Evolutionary conservation across 1,140 invertebrate genomes (phyloP), one percentile per base, ranked within the genome.

Genomic region (Drosophila burlai): DNA sequence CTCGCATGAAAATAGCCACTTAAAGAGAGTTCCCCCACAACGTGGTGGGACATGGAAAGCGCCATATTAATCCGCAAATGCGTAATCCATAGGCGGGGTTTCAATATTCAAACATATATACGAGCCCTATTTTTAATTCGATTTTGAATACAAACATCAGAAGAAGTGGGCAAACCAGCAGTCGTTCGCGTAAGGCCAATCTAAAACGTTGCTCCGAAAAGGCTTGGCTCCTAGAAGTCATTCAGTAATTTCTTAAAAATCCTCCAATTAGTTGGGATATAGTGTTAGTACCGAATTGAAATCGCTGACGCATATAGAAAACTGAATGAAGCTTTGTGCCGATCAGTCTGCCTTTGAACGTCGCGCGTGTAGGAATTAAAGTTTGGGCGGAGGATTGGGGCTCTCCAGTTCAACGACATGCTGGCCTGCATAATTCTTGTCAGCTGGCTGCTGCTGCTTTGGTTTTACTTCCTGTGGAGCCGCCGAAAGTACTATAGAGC

Each of bases 401-500:
- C 29, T 60, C 26, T 7, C 18, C 18, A 52, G 77, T 73, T 89
- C 69, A 90, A 76, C 81, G 85, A 84, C 81, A 89, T 89, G 85
- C 71, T 91, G 61, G 46, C 59, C 52, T 74, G 87, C 66, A 76
- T 81, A 15, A 62, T 90, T 63, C 68, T 91, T 54, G 34, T 45
- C 38, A 69, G 68, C 45, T 82, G 81, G 74, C 55, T 91, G 49
- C 13, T 84, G 15, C n/a, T 91, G 34, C 31, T 82, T 11, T 91
- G 84, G 84, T 21, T 87, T 11, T 91, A 90, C 34, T 90, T 91
- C 73, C 59, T 92, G 16, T 92, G 91, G 91, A 90, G 80, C 11
- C 82, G 91, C 7, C 61, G 91, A 13, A 74, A 75, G 4, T 92
- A 72, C 42, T 92, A 92, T 10, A 74, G 61, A 38, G 76, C 69